Evolutionary conservation across 2,797 vertebrate species (phyloP).

Genomic region (Cirrhinus mrigala): DNA sequence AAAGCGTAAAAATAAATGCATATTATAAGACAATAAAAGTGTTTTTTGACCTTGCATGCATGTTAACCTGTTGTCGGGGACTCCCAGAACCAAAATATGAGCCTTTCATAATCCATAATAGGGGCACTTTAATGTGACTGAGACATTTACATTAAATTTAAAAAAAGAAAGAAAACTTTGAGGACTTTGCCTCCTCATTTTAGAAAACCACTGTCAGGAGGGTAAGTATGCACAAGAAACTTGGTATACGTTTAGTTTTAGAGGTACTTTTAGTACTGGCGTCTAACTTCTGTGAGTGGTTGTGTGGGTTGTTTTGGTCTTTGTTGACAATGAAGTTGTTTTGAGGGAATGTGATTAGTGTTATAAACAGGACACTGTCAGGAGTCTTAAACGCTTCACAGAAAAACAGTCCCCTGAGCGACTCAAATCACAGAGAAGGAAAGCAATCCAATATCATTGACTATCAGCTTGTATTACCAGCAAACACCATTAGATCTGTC

Average conservation of each 20-base stretch:
- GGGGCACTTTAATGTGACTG: no score
- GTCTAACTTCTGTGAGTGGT: neutral
- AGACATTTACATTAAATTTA: no score
- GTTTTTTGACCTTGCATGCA: no score
- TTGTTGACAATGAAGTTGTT: constrained; percentile 12
- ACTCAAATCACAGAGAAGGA: constrained; percentile 22
- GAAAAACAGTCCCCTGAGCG: neutral
- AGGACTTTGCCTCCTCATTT: no score
- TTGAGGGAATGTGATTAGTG: constrained; percentile 17
- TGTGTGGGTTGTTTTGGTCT: neutral
- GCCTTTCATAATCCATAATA: no score
- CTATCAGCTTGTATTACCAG: neutral
- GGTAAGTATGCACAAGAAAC: neutral
- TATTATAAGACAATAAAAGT: no score
- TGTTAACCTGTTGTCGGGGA: no score
- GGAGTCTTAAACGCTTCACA: constrained; percentile 14
- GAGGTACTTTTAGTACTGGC: neutral
- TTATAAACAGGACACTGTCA: constrained; percentile 11
- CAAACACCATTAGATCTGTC: neutral
- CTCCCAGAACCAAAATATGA: no score
- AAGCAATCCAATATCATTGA: constrained; percentile 23
- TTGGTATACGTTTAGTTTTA: neutral
- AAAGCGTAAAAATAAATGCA: no score
- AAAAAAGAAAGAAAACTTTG: no score
- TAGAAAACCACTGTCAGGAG: no score